Evolutionary conservation across 2,797 vertebrate species (phyloP), one percentile per base, ranked within the genome.

Genomic region (Melanotaenia nigrans): DNA sequence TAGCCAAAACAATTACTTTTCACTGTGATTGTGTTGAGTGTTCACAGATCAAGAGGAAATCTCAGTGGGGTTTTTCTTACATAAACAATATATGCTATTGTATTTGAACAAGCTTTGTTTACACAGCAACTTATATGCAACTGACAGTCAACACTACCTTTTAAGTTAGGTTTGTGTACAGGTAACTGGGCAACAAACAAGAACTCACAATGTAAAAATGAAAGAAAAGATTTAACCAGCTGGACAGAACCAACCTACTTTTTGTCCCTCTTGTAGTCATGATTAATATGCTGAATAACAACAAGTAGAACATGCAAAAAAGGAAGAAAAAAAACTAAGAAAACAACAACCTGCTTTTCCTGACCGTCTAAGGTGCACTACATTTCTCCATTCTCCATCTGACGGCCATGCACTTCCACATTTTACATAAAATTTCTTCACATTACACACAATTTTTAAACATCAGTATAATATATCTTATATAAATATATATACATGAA

Each of bases 391-490:
- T 75, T 79, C 75, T 73, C 20, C 25, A 61, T 63, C 57, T 35
- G 40, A 71, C 51, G 68, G n/a, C 11, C 9, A 24, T 60, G 22
- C 9, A 33, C 59, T 71, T 59, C 36, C 63, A 56, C 10, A 76
- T 66, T 63, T 64, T 59, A 62, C 49, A 63, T 73, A 75, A 53
- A 80, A 69, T 73, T 81, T 66, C 54, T 35, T 12, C 3, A 2
- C 63, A 71, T 75, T 59, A 73, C 61, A 56, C 68, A 55, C 75
- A 73, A 55, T 80, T 58, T 69, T 25, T 51, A 56, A 40, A 78
- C 58, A 33, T 69, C 74, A 68, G 81, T 60, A 68, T 64, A 59
- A 69, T 81, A 55, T 60, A 54, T 65, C 5, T 18, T 45, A 45
- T 45, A 45, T 45, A 16, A 45, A 20, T 45, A 45, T 45, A 45